These are phyloP conservation scores for Geopemphigus sp. DNA, from an alignment of 1,140 invertebrate genomes.

Conservation along the genomic window DNA sequence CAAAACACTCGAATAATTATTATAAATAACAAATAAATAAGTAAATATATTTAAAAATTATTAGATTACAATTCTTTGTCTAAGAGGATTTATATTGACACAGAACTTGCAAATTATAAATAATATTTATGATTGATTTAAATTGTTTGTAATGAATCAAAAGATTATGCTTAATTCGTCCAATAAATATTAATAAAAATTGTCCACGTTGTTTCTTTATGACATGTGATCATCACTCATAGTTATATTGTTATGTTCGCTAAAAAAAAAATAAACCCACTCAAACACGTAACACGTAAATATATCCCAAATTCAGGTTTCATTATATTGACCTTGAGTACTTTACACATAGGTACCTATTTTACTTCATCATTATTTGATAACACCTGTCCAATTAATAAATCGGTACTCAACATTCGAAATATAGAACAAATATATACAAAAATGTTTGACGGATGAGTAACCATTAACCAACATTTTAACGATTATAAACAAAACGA, in stretches of 20 bases:
- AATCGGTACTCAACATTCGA: neutral
- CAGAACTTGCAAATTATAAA: neutral
- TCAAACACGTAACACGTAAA: neutral
- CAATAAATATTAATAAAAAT: neutral
- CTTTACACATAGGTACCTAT: neutral
- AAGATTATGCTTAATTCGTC: neutral
- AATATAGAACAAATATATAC: neutral
- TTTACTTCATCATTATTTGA: neutral
- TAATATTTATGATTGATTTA: too few species aligned
- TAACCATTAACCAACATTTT: too few species aligned
- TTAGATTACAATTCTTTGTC: too few species aligned
- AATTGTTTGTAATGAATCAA: neutral
- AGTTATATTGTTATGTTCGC: too few species aligned
- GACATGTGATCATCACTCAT: neutral
- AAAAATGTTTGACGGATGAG: too few species aligned
- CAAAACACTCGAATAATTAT: constrained; percentile 12
- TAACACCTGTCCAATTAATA: neutral
- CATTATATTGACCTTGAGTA: constrained; percentile 36
- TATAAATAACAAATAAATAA: neutral
- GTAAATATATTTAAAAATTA: neutral
- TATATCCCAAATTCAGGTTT: neutral
- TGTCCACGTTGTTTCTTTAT: neutral
- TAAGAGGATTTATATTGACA: too few species aligned
- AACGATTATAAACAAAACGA: too few species aligned
- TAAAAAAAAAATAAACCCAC: neutral